Conservation (phyloP, 2,797 vertebrate species). For the Hipposideros larvatus region DNA sequence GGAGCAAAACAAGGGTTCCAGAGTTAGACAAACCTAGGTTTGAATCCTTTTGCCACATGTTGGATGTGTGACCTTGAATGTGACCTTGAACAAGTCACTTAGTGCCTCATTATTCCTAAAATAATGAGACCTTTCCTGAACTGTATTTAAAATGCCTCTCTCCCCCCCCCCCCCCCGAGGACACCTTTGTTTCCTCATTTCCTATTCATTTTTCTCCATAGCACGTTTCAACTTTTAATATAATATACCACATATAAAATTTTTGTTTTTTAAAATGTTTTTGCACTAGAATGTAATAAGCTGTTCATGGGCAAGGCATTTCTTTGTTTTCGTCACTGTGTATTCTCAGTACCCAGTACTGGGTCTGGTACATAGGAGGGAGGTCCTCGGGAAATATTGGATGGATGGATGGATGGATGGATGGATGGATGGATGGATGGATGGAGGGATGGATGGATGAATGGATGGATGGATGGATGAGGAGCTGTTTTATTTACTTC, state of each 20-base stretch:
- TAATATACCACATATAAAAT: background rate
- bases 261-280: background rate
- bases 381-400: background rate
- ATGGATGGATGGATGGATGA: background rate
- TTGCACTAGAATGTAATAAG: background rate
- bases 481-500: background rate
- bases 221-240: background rate
- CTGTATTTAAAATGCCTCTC: background rate
- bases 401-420: background rate
- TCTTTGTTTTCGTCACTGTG: background rate
- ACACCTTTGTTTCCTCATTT: background rate
- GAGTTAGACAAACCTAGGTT: background rate
- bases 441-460: background rate
- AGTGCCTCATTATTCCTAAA: background rate
- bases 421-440: background rate
- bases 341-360: background rate
- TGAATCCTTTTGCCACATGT: background rate
- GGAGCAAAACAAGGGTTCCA: background rate
- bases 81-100: background rate
- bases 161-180: rapidly evolving
- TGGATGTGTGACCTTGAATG: background rate
- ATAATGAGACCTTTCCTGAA: background rate
- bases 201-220: background rate
- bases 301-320: background rate
- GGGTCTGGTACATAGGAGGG: background rate